Percentiles rank a stretch among this genome's conserved stretches.
Evolutionary conservation across 2,888 invertebrate genomes (phyloP).

Genomic region (Mylabris sibirica): DNA sequence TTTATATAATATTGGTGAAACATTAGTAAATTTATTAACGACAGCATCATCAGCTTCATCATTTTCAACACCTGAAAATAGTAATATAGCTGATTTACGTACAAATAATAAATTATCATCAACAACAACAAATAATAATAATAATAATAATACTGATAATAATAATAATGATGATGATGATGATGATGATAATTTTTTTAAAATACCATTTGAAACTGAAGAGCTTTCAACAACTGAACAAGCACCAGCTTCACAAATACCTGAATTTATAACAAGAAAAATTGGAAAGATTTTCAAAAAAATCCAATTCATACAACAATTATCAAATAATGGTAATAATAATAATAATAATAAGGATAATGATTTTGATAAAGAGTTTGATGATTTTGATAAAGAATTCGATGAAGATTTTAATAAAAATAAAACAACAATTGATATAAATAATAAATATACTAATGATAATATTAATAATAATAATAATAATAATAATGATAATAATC

Average conservation of each 20-base stretch:
- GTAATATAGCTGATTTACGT: constrained; percentile 41
- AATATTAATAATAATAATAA: not conserved
- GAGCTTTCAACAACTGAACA: constrained; percentile 34
- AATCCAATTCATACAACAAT: constrained; percentile 35
- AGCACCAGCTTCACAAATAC: constrained; percentile 29
- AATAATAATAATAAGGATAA: constrained; percentile 19
- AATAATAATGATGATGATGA: constrained; percentile 22
- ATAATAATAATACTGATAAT: no score
- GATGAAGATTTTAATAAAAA: constrained; percentile 25
- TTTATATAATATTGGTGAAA: constrained; percentile 30
- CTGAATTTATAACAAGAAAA: constrained; percentile 41
- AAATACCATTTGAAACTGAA: constrained; percentile 23
- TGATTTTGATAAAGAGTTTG: constrained; percentile 34
- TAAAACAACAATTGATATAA: constrained; percentile 4
- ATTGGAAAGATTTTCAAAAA: constrained; percentile 43
- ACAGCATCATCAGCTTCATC: constrained; percentile 40
- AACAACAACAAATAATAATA: constrained; percentile 6
- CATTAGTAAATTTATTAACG: constrained; percentile 31
- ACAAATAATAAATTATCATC: constrained; percentile 1
- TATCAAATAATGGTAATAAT: constrained; percentile 15
- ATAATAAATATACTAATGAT: not conserved
- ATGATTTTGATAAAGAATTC: constrained; percentile 35
- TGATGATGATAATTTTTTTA: constrained; percentile 23
- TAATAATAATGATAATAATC: not conserved
- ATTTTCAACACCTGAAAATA: constrained; percentile 24